A percentile compares a stretch with the other conserved stretches of the same genome.
These are phyloP conservation scores for Agonopterix subpropinquella DNA, from an alignment of 2,888 invertebrate species.

Conservation along the genomic window DNA sequence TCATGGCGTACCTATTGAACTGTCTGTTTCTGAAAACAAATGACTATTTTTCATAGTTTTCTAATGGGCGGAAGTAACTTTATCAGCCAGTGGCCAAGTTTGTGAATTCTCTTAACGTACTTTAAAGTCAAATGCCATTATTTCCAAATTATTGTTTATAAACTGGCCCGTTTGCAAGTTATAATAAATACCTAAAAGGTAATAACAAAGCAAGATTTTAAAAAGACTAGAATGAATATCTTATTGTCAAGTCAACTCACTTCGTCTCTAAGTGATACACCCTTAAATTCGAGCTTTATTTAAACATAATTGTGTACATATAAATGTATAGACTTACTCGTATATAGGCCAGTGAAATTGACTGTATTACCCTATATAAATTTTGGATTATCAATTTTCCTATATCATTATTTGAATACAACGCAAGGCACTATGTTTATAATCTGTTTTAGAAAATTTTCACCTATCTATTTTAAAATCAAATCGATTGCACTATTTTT, in stretches of 20 bases:
- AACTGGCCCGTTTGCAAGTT: slow-evolving; percentile 5
- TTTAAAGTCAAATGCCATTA: neutral
- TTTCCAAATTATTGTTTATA: neutral
- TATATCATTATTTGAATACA: slow-evolving; percentile 49
- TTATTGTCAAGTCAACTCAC: slow-evolving; percentile 66
- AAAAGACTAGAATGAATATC: slow-evolving; percentile 62
- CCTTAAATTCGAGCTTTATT: slow-evolving; percentile 66
- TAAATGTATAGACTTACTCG: slow-evolving; percentile 42
- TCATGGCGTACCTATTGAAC: no score
- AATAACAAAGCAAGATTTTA: slow-evolving; percentile 52
- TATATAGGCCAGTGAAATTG: slow-evolving; percentile 65
- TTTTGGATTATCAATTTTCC: slow-evolving; percentile 40
- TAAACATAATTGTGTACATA: slow-evolving; percentile 45
- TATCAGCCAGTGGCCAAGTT: neutral
- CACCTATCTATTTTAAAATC: slow-evolving; percentile 36
- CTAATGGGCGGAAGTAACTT: no score
- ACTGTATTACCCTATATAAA: slow-evolving; percentile 58
- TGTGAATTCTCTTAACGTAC: neutral
- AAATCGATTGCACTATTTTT: slow-evolving; percentile 47
- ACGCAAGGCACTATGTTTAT: slow-evolving; percentile 67
- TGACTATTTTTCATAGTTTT: no score
- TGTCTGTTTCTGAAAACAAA: no score
- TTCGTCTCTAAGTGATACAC: slow-evolving; percentile 50
- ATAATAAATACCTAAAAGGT: slow-evolving; percentile 4
- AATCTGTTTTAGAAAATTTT: slow-evolving; percentile 28